A percentile compares a stretch with the other conserved stretches of the same genome.
Evolutionary conservation across 2,888 invertebrate species (phyloP).

Genomic region (Phyllotreta cruciferae): DNA sequence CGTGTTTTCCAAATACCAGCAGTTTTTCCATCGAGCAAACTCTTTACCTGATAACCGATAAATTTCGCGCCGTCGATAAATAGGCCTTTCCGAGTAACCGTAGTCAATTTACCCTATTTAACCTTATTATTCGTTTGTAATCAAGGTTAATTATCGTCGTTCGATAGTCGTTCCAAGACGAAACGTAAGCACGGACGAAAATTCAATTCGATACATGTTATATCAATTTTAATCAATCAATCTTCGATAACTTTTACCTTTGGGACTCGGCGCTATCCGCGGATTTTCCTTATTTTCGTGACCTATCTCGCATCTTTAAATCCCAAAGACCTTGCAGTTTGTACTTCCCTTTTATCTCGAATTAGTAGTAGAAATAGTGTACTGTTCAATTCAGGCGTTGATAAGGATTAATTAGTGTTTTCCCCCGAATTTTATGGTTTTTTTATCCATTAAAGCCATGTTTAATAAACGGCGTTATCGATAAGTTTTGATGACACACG

Average conservation of each 20-base stretch:
- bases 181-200: slow-evolving; percentile 28
- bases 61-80: slow-evolving; percentile 10
- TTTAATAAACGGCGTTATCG: no score
- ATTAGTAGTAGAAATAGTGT: no score
- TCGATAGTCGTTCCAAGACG: slow-evolving; percentile 24
- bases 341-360: no score
- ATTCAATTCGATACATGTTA: slow-evolving; percentile 24
- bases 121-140: slow-evolving; percentile 36
- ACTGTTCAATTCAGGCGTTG: no score
- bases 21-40: not conserved
- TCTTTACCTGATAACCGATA: not conserved
- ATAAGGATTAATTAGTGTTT: no score
- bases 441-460: no score
- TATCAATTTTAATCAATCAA: slow-evolving; percentile 31
- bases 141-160: slow-evolving; percentile 34
- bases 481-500: no score
- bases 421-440: no score
- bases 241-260: not conserved
- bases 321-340: not conserved
- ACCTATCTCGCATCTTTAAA: not conserved
- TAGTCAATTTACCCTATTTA: slow-evolving; percentile 36
- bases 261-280: not conserved
- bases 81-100: slow-evolving; percentile 24
- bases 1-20: slow-evolving; percentile 4
- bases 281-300: not conserved